A percentile compares a stretch with the other conserved stretches of the same genome.
phyloP scores from a whole-genome alignment of 2,888 invertebrate genomes.

The Gortyna flavago region DNA sequence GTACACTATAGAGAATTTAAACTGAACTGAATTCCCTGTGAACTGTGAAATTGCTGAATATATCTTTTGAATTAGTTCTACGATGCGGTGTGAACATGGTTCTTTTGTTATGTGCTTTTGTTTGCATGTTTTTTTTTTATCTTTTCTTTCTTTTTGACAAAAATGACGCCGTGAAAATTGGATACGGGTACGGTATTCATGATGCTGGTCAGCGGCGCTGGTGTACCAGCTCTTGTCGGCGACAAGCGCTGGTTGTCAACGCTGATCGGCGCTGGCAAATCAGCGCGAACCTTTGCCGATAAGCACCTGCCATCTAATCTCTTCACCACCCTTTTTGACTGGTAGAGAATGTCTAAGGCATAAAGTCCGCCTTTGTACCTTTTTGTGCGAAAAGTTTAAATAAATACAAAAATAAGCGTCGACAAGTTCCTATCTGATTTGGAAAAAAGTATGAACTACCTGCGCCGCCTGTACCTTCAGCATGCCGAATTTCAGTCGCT shows the following conservation, averaged over 20 bases:
- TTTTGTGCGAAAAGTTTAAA: too few relatives aligned
- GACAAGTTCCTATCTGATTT: background rate
- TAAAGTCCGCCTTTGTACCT: too few relatives aligned
- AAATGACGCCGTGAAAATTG: background rate
- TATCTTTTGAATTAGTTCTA: background rate
- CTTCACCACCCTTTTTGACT: too few relatives aligned
- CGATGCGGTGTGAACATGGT: background rate
- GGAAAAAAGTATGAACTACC: background rate
- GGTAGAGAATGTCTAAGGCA: too few relatives aligned
- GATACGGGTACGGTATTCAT: background rate
- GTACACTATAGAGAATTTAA: background rate
- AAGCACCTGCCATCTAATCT: too few relatives aligned
- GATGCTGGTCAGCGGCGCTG: background rate
- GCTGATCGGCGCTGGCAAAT: too few relatives aligned
- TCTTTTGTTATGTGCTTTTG: background rate
- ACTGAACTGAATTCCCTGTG: background rate
- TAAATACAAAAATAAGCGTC: too few relatives aligned
- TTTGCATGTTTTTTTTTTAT: background rate
- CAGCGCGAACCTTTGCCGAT: background rate
- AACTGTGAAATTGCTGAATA: background rate
- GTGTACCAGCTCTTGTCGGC: too few relatives aligned
- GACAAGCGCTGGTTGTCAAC: background rate
- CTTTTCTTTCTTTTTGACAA: background rate
- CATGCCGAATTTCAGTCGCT: background rate
- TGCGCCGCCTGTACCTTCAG: background rate